phyloP scores from a whole-genome alignment of 1,140 invertebrate species.

The Araneus ventricosus region DNA sequence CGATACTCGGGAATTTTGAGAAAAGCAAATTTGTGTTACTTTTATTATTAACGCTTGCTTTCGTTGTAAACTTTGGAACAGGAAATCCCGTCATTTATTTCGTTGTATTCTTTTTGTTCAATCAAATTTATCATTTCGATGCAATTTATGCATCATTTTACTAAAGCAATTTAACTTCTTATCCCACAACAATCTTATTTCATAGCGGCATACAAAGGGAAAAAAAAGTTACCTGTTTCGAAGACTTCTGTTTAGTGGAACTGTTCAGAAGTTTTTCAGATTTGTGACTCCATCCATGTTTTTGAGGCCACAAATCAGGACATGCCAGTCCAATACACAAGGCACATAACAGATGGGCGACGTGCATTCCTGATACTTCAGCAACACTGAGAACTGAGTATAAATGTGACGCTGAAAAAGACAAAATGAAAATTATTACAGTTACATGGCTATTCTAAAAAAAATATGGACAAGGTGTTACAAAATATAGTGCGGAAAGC shows the following conservation, averaged over 20 bases:
- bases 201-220: neutral
- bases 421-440: neutral
- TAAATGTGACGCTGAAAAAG: neutral
- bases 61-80: too few species aligned
- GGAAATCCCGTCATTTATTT: too few species aligned
- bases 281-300: conserved; percentile 13
- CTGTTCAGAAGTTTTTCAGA: conserved; percentile 55
- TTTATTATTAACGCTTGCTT: too few species aligned
- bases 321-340: conserved; percentile 58
- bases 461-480: too few species aligned
- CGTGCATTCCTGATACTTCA: conserved; percentile 53
- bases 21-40: too few species aligned
- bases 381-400: conserved; percentile 40
- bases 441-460: too few species aligned
- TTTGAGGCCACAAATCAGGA: conserved; percentile 45
- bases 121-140: neutral
- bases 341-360: conserved; percentile 57
- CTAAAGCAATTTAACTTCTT: neutral
- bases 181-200: neutral
- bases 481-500: too few species aligned
- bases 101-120: too few species aligned
- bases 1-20: too few species aligned
- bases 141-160: neutral
- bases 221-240: conserved; percentile 52
- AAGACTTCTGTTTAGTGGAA: conserved; percentile 32